These are phyloP conservation scores for Leontocebus nigricollis DNA, from an alignment of 2,797 vertebrate genomes.

Conservation along the genomic window DNA sequence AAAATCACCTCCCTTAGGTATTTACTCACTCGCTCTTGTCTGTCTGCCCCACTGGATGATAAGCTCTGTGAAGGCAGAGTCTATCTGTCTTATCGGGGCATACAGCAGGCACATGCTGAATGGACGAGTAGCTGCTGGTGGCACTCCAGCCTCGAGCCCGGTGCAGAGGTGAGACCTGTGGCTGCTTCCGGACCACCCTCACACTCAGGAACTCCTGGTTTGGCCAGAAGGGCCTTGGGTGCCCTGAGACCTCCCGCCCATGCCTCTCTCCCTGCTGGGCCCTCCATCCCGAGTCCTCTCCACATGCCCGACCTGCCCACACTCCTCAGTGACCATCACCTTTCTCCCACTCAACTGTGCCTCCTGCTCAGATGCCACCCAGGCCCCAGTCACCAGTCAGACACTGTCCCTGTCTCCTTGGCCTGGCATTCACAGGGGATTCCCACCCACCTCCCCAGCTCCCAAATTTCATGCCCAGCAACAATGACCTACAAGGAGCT, in stretches of 20 bases:
- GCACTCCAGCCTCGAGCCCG: background rate
- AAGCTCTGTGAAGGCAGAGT: background rate
- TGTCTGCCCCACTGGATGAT: background rate
- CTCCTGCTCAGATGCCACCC: background rate
- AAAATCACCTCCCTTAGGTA: background rate
- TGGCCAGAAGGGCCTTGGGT: background rate
- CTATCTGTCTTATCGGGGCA: background rate
- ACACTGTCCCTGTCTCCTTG: background rate
- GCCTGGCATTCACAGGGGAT: background rate
- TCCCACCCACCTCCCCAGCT: background rate
- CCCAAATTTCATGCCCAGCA: background rate
- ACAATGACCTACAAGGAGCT: too few relatives aligned
- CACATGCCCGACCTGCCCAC: background rate
- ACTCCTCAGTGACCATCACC: too few relatives aligned
- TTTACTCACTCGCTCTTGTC: background rate
- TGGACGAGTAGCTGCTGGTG: too few relatives aligned
- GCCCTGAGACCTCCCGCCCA: too few relatives aligned
- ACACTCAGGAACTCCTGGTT: background rate
- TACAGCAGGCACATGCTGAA: background rate
- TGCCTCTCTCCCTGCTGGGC: background rate
- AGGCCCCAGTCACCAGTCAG: background rate
- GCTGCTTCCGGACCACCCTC: background rate
- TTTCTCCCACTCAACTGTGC: background rate
- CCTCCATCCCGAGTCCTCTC: background rate
- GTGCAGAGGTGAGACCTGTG: background rate